A percentile compares a stretch with the other conserved stretches of the same genome.
These are phyloP conservation scores for Natator depressus DNA, from an alignment of 2,113 vertebrate genomes.

Conservation along the genomic window DNA sequence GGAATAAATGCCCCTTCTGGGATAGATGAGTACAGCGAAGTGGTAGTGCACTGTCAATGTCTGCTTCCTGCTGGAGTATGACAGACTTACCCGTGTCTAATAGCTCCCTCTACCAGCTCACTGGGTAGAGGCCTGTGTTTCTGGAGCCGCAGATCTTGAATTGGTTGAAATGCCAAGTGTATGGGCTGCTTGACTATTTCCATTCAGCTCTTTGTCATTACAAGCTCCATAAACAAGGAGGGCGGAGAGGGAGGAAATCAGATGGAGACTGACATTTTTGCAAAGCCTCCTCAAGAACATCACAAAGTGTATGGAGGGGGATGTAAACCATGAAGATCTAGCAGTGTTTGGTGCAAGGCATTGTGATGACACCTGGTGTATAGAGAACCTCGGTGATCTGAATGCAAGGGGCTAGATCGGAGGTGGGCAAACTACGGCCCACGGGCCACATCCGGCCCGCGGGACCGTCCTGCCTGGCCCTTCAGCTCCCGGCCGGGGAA, in stretches of 20 bases:
- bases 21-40: neutral
- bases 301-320: neutral
- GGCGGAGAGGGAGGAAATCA: neutral
- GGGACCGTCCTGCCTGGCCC: no score
- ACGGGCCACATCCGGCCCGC: no score
- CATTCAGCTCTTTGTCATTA: neutral
- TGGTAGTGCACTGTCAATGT: neutral
- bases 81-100: neutral
- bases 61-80: neutral
- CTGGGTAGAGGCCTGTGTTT: neutral
- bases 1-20: neutral
- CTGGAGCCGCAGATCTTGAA: neutral
- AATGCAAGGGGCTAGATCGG: neutral
- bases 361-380: neutral
- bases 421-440: no score
- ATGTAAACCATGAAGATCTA: neutral
- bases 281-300: neutral
- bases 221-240: neutral
- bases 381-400: accelerated
- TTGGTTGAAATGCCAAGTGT: neutral
- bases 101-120: neutral
- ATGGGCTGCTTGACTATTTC: neutral
- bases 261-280: neutral
- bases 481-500: no score
- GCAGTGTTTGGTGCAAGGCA: neutral